Evolutionary conservation across 2,888 invertebrate species (phyloP).

Genomic region (Leptinotarsa juncta): DNA sequence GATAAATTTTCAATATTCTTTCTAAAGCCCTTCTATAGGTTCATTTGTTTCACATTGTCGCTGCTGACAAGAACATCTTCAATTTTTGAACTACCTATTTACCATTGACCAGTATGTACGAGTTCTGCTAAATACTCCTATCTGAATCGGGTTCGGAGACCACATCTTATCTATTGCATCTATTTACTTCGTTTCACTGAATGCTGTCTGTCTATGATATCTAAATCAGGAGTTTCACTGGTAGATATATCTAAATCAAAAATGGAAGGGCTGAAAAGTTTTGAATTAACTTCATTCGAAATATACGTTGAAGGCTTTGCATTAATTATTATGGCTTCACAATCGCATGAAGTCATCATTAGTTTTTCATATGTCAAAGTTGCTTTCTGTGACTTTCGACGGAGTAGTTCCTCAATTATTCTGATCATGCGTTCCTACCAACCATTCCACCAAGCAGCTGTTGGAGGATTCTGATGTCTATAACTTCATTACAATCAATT

Average conservation of each 20-base stretch:
- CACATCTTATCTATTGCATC: too few species aligned
- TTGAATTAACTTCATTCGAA: neutral
- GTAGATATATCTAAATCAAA: neutral
- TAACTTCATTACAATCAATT: slow-evolving; percentile 51
- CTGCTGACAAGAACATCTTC: too few species aligned
- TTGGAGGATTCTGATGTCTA: slow-evolving; percentile 46
- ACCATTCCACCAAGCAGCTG: slow-evolving; percentile 64
- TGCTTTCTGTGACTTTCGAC: neutral
- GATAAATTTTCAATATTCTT: too few species aligned
- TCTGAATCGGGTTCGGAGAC: too few species aligned
- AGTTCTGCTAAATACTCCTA: too few species aligned
- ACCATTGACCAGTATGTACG: too few species aligned
- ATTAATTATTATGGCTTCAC: neutral
- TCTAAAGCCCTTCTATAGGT: too few species aligned
- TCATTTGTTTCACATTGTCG: too few species aligned
- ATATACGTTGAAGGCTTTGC: neutral
- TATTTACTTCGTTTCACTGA: too few species aligned
- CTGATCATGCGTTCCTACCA: slow-evolving; percentile 63
- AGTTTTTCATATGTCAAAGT: neutral
- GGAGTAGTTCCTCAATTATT: slow-evolving; percentile 55
- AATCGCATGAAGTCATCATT: neutral
- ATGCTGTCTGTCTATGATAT: neutral
- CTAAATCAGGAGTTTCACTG: neutral
- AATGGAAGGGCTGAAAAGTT: neutral
- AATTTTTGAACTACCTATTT: too few species aligned